These are phyloP conservation scores for Erebia ligea DNA, from an alignment of 2,888 invertebrate species.

Conservation along the genomic window DNA sequence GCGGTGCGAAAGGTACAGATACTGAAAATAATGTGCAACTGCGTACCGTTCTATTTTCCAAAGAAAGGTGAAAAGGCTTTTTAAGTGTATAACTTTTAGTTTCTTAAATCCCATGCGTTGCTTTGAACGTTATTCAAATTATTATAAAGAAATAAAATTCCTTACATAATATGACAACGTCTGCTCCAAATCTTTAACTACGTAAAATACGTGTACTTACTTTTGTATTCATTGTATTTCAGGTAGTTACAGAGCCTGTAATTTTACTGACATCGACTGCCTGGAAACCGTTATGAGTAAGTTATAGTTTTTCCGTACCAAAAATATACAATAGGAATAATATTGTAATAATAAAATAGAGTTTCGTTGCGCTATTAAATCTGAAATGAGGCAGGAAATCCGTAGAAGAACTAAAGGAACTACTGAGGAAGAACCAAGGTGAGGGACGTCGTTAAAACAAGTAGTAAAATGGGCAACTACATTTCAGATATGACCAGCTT, in stretches of 20 bases:
- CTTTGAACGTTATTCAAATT: background rate
- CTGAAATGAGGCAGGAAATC: no score
- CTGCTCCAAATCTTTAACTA: no score
- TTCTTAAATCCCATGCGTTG: background rate
- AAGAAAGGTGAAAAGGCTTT: slow-evolving; percentile 55
- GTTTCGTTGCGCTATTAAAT: no score
- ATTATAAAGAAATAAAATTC: no score
- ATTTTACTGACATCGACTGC: slow-evolving; percentile 78
- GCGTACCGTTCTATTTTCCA: slow-evolving; percentile 83
- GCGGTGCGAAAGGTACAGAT: slow-evolving; percentile 80
- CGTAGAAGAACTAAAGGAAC: no score
- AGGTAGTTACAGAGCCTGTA: slow-evolving; percentile 68
- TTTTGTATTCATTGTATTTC: slow-evolving; percentile 45
- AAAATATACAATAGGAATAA: no score
- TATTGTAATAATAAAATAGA: no score
- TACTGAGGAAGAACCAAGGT: no score
- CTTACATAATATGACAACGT: no score
- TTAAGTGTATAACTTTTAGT: background rate
- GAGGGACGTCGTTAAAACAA: no score
- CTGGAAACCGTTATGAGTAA: slow-evolving; percentile 54
- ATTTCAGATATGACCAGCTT: slow-evolving; percentile 12
- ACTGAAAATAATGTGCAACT: slow-evolving; percentile 78
- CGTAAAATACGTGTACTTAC: background rate
- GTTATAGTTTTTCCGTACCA: background rate
- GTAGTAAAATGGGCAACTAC: background rate